These are phyloP conservation scores for Mercenaria mercenaria DNA, from an alignment of 1,140 invertebrate species.

Conservation along the genomic window DNA sequence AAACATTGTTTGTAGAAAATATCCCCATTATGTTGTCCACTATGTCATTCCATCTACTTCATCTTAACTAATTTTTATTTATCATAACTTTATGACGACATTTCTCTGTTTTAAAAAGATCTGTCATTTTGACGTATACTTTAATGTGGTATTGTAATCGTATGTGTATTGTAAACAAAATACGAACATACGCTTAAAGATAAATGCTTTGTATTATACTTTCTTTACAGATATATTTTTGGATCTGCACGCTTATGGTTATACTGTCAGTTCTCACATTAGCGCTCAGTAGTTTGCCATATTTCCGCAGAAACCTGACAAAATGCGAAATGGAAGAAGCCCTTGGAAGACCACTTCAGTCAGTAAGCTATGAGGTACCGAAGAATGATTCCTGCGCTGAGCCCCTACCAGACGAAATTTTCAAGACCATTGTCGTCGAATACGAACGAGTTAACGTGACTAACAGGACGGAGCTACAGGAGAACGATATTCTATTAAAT, in stretches of 20 bases:
- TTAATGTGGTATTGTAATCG: too few relatives aligned
- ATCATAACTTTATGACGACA: too few relatives aligned
- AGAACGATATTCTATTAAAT: constrained; percentile 16
- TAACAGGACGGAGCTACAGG: background rate
- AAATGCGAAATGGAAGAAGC: constrained; percentile 62
- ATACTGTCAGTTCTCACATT: constrained; percentile 64
- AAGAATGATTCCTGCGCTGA: background rate
- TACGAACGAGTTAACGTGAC: constrained; percentile 24
- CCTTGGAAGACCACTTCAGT: constrained; percentile 18
- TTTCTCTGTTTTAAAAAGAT: too few relatives aligned
- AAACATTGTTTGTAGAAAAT: too few relatives aligned
- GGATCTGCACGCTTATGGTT: constrained; percentile 65
- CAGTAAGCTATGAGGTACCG: background rate
- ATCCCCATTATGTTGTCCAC: too few relatives aligned
- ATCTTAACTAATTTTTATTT: too few relatives aligned
- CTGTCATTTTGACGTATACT: too few relatives aligned
- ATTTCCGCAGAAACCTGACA: constrained; percentile 60
- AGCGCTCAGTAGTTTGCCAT: constrained; percentile 51
- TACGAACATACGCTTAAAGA: too few relatives aligned
- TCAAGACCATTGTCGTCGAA: background rate
- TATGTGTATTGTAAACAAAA: too few relatives aligned
- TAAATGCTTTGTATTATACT: too few relatives aligned
- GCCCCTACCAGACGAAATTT: constrained; percentile 28
- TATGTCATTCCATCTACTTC: too few relatives aligned
- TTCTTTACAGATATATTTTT: constrained; percentile 72